Evolutionary conservation across 2,113 vertebrate genomes (phyloP).

Genomic region (Rhinolophus sinicus): DNA sequence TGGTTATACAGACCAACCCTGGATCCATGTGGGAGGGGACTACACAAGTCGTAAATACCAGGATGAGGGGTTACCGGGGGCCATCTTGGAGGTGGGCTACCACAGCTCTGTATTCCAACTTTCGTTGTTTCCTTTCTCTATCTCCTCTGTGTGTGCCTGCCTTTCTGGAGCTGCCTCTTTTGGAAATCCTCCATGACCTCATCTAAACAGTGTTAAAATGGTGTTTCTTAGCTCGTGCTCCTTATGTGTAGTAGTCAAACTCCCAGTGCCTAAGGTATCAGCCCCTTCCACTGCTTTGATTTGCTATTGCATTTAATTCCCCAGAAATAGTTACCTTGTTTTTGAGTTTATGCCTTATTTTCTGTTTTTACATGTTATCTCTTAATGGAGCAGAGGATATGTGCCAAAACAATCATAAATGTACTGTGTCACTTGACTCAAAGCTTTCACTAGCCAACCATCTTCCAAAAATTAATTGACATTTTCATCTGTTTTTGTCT

Average conservation of each 20-base stretch:
- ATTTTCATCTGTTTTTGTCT: not conserved
- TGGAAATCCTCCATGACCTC: not conserved
- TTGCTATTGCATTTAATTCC: not conserved
- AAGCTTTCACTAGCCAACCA: not conserved
- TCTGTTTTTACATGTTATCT: not conserved
- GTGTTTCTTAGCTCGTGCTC: not conserved
- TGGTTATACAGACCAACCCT: not conserved
- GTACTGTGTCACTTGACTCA: not conserved
- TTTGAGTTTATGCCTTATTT: not conserved
- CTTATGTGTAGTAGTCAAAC: not conserved
- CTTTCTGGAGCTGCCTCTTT: not conserved
- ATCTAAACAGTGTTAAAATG: not conserved
- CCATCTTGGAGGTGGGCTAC: not conserved
- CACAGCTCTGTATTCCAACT: not conserved
- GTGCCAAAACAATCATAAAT: not conserved
- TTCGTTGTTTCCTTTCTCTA: not conserved
- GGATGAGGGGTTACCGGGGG: not conserved
- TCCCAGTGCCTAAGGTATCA: fast-evolving
- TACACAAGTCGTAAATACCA: fast-evolving
- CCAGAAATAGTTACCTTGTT: not conserved
- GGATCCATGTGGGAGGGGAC: not conserved
- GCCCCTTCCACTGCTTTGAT: no score
- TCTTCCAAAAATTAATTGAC: not conserved
- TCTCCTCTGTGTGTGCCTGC: not conserved
- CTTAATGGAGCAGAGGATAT: not conserved